These are phyloP conservation scores for Callimorpha dominula DNA, from an alignment of 2,888 invertebrate genomes.

Conservation along the genomic window DNA sequence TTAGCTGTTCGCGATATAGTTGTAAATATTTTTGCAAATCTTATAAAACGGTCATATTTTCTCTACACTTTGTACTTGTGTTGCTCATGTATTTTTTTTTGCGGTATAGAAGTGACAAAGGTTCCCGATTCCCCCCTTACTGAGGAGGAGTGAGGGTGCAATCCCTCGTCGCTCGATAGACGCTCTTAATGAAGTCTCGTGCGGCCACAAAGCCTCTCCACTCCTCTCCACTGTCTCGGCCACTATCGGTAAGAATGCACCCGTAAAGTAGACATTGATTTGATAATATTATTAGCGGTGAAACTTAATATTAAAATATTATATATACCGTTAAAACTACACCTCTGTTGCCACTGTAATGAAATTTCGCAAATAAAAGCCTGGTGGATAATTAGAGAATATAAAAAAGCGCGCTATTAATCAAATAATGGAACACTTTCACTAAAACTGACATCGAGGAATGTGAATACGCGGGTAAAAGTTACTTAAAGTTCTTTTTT, in stretches of 20 bases:
- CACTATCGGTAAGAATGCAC: conserved; percentile 54
- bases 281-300: conserved; percentile 23
- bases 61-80: conserved; percentile 24
- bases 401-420: too few relatives aligned
- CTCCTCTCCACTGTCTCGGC: conserved; percentile 53
- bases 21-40: not conserved
- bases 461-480: not conserved
- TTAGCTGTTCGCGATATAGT: not conserved
- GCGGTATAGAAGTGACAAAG: conserved; percentile 25
- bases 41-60: not conserved
- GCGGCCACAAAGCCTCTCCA: conserved; percentile 64
- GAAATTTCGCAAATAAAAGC: not conserved
- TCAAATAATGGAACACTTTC: too few relatives aligned
- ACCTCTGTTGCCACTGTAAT: not conserved
- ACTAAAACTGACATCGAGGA: too few relatives aligned
- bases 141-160: conserved; percentile 64
- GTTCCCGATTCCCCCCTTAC: conserved; percentile 39
- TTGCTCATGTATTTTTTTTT: conserved; percentile 44
- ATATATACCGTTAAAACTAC: too few relatives aligned
- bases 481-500: not conserved
- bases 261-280: conserved; percentile 40
- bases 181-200: conserved; percentile 77
- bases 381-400: too few relatives aligned
- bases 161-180: conserved; percentile 63
- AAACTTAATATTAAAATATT: too few relatives aligned